Conservation (phyloP, 2,888 invertebrate species). For the Molorchus minor region DNA sequence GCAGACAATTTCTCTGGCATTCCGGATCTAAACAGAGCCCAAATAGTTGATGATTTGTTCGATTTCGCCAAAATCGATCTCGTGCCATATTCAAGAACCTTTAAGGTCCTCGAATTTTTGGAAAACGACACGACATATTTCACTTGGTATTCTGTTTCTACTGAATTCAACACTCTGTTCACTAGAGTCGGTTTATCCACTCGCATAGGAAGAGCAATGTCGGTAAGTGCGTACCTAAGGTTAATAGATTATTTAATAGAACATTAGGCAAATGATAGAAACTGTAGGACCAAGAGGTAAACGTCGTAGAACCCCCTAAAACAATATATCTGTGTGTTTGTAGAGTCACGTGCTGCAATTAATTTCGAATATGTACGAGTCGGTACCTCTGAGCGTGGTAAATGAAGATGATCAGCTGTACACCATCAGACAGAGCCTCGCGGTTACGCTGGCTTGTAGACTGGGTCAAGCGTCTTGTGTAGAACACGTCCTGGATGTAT, state of each 20-base stretch:
- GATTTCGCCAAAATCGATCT: conserved; percentile 69
- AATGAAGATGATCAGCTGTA: conserved; percentile 60
- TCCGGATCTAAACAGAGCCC: conserved; percentile 75
- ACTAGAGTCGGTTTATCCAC: conserved; percentile 35
- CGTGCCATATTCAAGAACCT: conserved; percentile 65
- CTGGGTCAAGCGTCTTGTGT: conserved; percentile 69
- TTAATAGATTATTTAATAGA: not conserved
- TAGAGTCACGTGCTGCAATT: conserved; percentile 30
- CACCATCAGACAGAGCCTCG: conserved; percentile 68
- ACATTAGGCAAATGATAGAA: not conserved
- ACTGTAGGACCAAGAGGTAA: not conserved
- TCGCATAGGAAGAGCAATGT: conserved; percentile 30
- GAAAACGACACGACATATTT: conserved; percentile 72
- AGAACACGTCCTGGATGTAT: conserved; percentile 55
- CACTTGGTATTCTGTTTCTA: conserved; percentile 75
- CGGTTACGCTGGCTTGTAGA: conserved; percentile 71
- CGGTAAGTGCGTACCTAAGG: conserved; percentile 21
- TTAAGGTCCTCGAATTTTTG: conserved; percentile 75
- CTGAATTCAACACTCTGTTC: conserved; percentile 39
- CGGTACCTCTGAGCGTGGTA: conserved; percentile 30
- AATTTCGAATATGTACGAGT: conserved; percentile 26
- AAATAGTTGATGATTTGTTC: conserved; percentile 78
- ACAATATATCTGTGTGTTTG: conserved; percentile 1
- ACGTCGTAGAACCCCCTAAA: not conserved
- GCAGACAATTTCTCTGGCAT: conserved; percentile 63